These are phyloP conservation scores for Pristionchus arcanus DNA, from an alignment of 2,888 invertebrate genomes.

Conservation along the genomic window DNA sequence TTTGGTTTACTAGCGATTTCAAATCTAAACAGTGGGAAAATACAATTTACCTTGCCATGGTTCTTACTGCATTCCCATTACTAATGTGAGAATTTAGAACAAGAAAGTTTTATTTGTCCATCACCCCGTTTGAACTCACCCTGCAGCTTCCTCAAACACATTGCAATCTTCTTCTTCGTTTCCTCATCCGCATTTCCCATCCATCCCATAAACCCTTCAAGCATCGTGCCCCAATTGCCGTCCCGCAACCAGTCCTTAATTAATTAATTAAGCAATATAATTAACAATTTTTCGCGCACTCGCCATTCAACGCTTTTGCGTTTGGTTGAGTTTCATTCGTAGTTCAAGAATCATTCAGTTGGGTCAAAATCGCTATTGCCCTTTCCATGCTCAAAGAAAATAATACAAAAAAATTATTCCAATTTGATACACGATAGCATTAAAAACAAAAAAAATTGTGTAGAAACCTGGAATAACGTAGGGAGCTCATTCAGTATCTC, in stretches of 20 bases:
- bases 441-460: neutral
- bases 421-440: neutral
- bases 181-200: conserved; percentile 35
- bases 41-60: no score
- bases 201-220: conserved; percentile 47
- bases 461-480: conserved; percentile 43
- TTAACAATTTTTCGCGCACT: no score
- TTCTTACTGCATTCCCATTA: no score
- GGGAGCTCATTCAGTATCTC: conserved; percentile 52
- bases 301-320: no score
- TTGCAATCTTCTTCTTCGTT: neutral
- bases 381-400: neutral
- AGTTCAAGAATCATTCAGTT: no score
- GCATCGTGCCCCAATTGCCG: conserved; percentile 42
- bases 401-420: neutral
- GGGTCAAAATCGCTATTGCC: neutral
- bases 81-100: no score
- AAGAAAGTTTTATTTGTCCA: no score
- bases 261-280: neutral
- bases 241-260: conserved; percentile 40
- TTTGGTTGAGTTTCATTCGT: no score
- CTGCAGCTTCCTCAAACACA: conserved; percentile 51
- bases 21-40: no score
- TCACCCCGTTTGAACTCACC: conserved; percentile 59
- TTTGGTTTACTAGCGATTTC: no score